Evolutionary conservation across 1,140 invertebrate species (phyloP), one percentile per base, ranked within the genome.

Genomic region (Caerostris extrusa): DNA sequence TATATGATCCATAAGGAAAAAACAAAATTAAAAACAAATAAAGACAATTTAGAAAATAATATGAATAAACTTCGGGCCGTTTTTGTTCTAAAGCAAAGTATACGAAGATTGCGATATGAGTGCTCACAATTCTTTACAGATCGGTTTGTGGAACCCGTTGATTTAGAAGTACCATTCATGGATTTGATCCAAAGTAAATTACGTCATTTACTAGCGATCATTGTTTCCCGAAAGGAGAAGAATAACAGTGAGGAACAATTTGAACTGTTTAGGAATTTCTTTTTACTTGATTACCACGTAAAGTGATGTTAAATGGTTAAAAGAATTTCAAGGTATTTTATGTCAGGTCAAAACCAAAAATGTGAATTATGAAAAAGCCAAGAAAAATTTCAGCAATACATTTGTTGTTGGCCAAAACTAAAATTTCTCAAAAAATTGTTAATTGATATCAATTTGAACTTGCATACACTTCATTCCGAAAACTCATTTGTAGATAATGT

Each of bases 281-380:
- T 19, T 5, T 69, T 69, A 17, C n/a, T 34, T 5, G 56, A 85
- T 7, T 58, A 34, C 12, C 55, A 85, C 1, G 10, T n/a, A 10
- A n/a, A 56, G 56, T 4, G 8, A 85, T n/a, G 34, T 85, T n/a
- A 85, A 85, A 57, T 85, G 83, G 83, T 58, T 85, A 19, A 85
- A 57, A 19, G 83, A 85, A 58, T 85, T 85, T 3, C 17, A 19
- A n/a, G 56, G 12, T 12, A 34, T n/a, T n/a, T 8, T 57, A 6
- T 0, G 5, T 58, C 8, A 4, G 5, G 14, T 58, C 8, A 58
- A 85, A 85, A 5, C 57, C 3, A 77, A 77, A 77, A 77, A 77
- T 7, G 3, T 0, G 14, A 6, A 17, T 67, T 67, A 5, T n/a
- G 12, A 50, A 12, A 14, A 14, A 53, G 3, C 3, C 14, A 12